Percentiles rank a stretch among this genome's conserved stretches.
These are phyloP conservation scores for Folsomia candida DNA, from an alignment of 2,888 invertebrate species.

Conservation along the genomic window DNA sequence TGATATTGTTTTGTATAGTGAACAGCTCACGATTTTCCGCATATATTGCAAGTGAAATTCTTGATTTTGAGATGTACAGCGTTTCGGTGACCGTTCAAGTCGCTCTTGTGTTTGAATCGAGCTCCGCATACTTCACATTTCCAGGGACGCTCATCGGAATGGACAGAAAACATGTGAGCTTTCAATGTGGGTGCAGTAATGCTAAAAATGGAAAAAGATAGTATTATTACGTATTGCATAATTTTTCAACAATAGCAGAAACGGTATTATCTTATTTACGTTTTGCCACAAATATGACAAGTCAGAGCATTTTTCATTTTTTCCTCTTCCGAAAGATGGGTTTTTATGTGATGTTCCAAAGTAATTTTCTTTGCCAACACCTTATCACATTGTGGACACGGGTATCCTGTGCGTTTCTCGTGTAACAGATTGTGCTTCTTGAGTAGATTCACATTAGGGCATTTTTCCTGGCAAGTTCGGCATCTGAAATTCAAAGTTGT, in stretches of 20 bases:
- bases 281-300: conserved; percentile 24
- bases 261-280: conserved; percentile 8
- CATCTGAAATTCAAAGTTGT: conserved; percentile 9
- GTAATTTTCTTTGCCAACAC: conserved; percentile 14
- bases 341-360: conserved; percentile 22
- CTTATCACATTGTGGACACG: conserved; percentile 17
- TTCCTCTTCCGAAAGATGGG: conserved; percentile 27
- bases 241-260: not conserved
- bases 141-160: conserved; percentile 26
- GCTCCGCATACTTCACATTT: conserved; percentile 24
- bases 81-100: conserved; percentile 26
- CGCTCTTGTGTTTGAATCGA: conserved; percentile 28
- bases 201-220: conserved; percentile 1
- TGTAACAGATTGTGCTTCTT: conserved; percentile 18
- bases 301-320: conserved; percentile 21
- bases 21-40: conserved; percentile 17
- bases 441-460: conserved; percentile 11
- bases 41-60: conserved; percentile 22
- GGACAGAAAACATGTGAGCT: conserved; percentile 28
- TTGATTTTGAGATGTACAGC: conserved; percentile 24
- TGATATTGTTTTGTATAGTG: not conserved
- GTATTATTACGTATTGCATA: not conserved
- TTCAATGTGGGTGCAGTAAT: conserved; percentile 25
- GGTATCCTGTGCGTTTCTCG: conserved; percentile 16
- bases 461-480: conserved; percentile 10